Evolutionary conservation across 2,113 vertebrate species (phyloP).

Genomic region (Gadus macrocephalus): DNA sequence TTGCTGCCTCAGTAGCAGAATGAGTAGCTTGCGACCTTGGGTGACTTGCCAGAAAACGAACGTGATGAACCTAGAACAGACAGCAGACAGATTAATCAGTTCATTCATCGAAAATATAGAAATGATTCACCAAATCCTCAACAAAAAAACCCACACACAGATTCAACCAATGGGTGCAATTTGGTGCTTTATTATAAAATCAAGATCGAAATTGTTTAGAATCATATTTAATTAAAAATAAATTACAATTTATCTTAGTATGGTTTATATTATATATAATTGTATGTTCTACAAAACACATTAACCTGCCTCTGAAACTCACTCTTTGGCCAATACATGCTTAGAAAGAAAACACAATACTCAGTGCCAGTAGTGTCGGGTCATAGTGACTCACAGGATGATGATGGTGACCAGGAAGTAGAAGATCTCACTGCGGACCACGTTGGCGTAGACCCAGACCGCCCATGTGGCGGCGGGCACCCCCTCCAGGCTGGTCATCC

Average conservation of each 20-base stretch:
- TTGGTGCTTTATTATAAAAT: not conserved
- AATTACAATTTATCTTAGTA: too few relatives aligned
- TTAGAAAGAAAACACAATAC: not conserved
- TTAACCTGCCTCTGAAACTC: too few relatives aligned
- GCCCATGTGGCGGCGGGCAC: conserved; percentile 67
- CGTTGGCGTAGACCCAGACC: conserved; percentile 82
- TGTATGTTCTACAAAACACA: too few relatives aligned
- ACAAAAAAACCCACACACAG: not conserved
- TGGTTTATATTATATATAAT: too few relatives aligned
- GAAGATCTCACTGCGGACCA: conserved; percentile 84
- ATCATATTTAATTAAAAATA: too few relatives aligned
- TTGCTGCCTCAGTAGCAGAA: conserved; percentile 71
- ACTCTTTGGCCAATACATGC: too few relatives aligned
- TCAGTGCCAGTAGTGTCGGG: too few relatives aligned
- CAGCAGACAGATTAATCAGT: not conserved
- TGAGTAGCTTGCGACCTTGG: conserved; percentile 79
- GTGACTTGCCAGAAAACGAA: conserved; percentile 87
- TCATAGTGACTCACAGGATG: conserved; percentile 76
- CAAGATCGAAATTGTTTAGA: too few relatives aligned
- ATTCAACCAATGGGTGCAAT: too few relatives aligned
- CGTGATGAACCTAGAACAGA: conserved; percentile 73
- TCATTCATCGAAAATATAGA: not conserved
- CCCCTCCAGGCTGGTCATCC: conserved; percentile 67
- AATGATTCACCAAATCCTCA: not conserved
- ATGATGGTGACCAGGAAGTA: conserved; percentile 80